These are phyloP conservation scores for Okapia johnstoni DNA, from an alignment of 2,113 vertebrate genomes.

Conservation along the genomic window DNA sequence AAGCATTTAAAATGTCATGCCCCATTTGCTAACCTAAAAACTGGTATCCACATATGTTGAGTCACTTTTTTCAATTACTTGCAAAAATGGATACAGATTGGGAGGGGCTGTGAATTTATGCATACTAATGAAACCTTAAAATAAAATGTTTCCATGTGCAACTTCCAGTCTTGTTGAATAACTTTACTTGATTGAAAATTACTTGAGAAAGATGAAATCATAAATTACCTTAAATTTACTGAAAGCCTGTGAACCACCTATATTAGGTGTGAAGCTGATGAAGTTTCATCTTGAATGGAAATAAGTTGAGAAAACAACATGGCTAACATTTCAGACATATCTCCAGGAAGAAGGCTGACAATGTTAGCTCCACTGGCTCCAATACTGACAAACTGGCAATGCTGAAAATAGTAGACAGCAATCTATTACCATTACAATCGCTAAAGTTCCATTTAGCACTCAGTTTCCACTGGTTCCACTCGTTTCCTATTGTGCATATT, in stretches of 20 bases:
- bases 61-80: constrained; percentile 74
- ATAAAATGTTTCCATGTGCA: constrained; percentile 75
- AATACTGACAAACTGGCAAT: neutral
- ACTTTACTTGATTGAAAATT: constrained; percentile 77
- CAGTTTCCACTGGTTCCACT: neutral
- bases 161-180: constrained; percentile 73
- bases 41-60: constrained; percentile 66
- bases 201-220: constrained; percentile 78
- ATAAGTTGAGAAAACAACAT: constrained; percentile 46
- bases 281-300: constrained; percentile 52
- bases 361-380: neutral
- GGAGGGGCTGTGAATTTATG: constrained; percentile 73
- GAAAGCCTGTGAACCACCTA: constrained; percentile 68
- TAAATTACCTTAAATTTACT: constrained; percentile 76
- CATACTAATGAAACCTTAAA: constrained; percentile 76
- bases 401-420: neutral
- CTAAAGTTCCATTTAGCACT: neutral
- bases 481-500: neutral
- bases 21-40: constrained; percentile 72
- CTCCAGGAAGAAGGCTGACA: neutral
- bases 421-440: neutral
- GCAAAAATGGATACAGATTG: constrained; percentile 69
- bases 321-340: neutral
- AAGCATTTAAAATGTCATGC: constrained; percentile 55
- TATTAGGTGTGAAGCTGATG: constrained; percentile 70